These are phyloP conservation scores for Cepaea hortensis DNA, from an alignment of 2,888 invertebrate genomes.

Conservation along the genomic window DNA sequence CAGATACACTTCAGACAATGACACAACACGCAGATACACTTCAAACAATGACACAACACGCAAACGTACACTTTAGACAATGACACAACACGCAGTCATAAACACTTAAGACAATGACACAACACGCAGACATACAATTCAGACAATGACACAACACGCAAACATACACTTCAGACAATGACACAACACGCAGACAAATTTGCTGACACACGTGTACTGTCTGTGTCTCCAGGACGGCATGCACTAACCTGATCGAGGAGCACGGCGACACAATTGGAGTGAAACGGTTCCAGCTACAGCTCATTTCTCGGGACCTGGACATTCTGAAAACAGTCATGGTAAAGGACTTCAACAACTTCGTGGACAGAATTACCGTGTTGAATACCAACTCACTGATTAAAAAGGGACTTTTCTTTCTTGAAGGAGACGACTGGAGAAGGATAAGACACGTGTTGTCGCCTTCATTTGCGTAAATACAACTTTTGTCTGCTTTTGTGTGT, in stretches of 20 bases:
- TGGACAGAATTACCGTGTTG: neutral
- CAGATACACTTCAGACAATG: too few species aligned
- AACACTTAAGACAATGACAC: too few species aligned
- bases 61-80: too few species aligned
- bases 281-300: neutral
- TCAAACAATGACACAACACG: too few species aligned
- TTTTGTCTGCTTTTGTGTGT: neutral
- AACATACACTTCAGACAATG: too few species aligned
- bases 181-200: too few species aligned
- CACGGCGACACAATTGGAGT: constrained; percentile 41
- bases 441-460: constrained; percentile 38
- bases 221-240: neutral
- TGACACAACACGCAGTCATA: too few species aligned
- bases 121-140: too few species aligned
- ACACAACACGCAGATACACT: too few species aligned
- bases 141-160: too few species aligned
- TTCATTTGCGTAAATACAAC: constrained; percentile 19
- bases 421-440: constrained; percentile 38
- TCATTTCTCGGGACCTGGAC: constrained; percentile 35
- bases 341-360: constrained; percentile 48
- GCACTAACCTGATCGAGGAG: constrained; percentile 15
- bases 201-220: too few species aligned
- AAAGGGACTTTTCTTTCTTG: constrained; percentile 26
- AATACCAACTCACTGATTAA: neutral
- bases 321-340: constrained; percentile 36